Evolutionary conservation across 2,797 vertebrate species (phyloP).

Genomic region (Podarcis siculus): DNA sequence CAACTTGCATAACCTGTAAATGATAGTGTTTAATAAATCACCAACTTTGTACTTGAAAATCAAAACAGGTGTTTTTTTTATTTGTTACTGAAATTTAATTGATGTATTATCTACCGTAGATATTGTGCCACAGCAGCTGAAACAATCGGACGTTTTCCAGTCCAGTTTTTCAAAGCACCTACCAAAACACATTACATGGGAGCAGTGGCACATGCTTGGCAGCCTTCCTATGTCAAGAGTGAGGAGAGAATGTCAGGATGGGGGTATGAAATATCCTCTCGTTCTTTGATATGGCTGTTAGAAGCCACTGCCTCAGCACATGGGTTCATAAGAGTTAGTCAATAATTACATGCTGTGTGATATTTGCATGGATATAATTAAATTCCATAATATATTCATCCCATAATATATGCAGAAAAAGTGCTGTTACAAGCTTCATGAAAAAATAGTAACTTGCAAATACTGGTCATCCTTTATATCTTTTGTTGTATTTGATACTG

Average conservation of each 20-base stretch:
- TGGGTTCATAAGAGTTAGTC: not conserved
- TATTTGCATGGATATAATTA: not conserved
- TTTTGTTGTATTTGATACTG: not conserved
- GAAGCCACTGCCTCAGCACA: not conserved
- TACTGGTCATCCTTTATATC: not conserved
- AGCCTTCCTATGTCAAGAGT: not conserved
- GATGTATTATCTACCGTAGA: not conserved
- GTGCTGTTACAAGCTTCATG: not conserved
- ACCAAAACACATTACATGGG: not conserved
- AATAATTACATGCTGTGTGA: not conserved
- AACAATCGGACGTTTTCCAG: not conserved
- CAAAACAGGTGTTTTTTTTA: not conserved
- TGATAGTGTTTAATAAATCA: slow-evolving; percentile 10
- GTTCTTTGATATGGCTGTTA: not conserved
- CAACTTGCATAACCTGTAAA: not conserved
- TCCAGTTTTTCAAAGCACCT: not conserved
- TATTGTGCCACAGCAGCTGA: not conserved
- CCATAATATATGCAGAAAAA: not conserved
- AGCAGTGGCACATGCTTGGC: not conserved
- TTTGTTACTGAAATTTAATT: not conserved
- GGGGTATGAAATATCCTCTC: not conserved
- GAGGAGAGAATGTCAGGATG: not conserved
- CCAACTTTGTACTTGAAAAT: not conserved
- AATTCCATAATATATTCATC: not conserved
- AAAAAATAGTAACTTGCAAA: not conserved